Conservation (phyloP, 2,113 vertebrate species). For the Octodon degus region DNA sequence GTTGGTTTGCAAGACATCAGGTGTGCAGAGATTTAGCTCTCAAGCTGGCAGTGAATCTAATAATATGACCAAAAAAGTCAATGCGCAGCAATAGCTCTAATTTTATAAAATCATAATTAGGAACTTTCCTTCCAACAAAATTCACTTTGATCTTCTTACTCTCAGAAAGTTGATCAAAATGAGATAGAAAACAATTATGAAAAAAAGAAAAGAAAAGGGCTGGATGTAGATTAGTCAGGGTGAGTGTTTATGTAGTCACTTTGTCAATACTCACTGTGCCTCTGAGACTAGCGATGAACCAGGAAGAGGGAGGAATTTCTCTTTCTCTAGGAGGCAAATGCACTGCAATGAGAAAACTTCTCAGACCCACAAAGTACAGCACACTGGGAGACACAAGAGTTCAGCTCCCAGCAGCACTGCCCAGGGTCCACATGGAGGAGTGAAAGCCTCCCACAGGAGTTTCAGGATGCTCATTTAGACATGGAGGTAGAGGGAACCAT, state of each 20-base stretch:
- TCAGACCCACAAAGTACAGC: neutral
- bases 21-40: neutral
- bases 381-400: fast-evolving
- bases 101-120: neutral
- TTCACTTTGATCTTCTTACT: neutral
- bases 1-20: neutral
- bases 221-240: neutral
- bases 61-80: neutral
- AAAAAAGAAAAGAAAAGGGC: neutral
- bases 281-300: too few relatives aligned
- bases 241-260: neutral
- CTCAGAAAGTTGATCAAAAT: neutral
- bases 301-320: neutral
- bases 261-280: neutral
- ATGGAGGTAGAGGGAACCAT: neutral
- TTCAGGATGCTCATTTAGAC: neutral
- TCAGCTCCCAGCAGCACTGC: neutral
- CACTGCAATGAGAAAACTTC: neutral
- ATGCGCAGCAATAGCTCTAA: neutral
- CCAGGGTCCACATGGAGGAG: neutral
- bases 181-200: neutral
- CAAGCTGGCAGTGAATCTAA: neutral
- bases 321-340: fast-evolving
- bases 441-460: neutral
- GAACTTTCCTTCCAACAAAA: neutral